Percentiles rank a stretch among this genome's conserved stretches.
Conservation (phyloP, 2,888 invertebrate genomes). For the Congeria kusceri region DNA sequence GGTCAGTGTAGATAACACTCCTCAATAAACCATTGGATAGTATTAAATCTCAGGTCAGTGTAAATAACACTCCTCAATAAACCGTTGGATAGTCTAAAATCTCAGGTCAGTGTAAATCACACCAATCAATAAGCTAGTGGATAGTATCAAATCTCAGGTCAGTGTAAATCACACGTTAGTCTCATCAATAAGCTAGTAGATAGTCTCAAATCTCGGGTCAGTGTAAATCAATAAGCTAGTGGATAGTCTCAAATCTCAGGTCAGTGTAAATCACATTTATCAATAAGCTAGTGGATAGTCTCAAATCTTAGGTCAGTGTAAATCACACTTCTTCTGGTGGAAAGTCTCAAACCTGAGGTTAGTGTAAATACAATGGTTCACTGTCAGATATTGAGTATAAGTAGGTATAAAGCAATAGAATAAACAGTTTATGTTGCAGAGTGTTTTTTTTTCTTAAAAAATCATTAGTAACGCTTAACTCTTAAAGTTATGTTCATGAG, state of each 20-base stretch:
- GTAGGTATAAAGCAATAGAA: too few relatives aligned
- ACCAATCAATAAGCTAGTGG: conserved; percentile 66
- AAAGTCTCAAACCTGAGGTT: too few relatives aligned
- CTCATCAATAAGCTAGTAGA: conserved; percentile 68
- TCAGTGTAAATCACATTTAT: conserved; percentile 54
- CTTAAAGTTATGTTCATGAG: too few relatives aligned
- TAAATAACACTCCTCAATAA: conserved; percentile 68
- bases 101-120: conserved; percentile 74
- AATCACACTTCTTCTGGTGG: too few relatives aligned
- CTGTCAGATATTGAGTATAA: too few relatives aligned
- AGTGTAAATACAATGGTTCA: too few relatives aligned
- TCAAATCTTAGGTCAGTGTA: conserved; percentile 68
- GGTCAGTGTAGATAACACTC: conserved; percentile 74
- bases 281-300: conserved; percentile 20
- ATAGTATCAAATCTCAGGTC: conserved; percentile 72
- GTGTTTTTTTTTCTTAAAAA: too few relatives aligned
- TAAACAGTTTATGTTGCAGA: too few relatives aligned
- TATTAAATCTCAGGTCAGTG: conserved; percentile 73
- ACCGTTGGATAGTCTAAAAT: conserved; percentile 67
- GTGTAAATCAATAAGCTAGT: conserved; percentile 65
- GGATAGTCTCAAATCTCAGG: conserved; percentile 69
- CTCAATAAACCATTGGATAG: conserved; percentile 66
- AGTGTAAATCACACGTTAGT: conserved; percentile 69
- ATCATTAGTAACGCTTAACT: too few relatives aligned
- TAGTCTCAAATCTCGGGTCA: conserved; percentile 71